Evolutionary conservation across 2,888 invertebrate species (phyloP), one percentile per base, ranked within the genome.

Genomic region (Andricus quercusramuli): DNA sequence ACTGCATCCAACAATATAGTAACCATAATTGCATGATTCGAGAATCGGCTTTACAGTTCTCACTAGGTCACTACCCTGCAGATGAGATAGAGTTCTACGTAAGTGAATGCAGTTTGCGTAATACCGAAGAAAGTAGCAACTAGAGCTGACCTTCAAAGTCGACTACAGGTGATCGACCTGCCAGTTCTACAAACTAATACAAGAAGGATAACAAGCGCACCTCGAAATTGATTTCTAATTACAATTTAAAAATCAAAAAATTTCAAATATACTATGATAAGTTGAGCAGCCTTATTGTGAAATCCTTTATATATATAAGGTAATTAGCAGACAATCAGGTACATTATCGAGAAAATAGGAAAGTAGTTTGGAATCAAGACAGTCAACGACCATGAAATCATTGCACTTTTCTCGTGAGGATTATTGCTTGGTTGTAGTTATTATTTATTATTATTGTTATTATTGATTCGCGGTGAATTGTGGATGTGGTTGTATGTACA

Each of bases 81-180:
- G 32, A 51, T 44, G 44, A 44, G 51, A 51, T 56, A 70, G 70
- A 70, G 70, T 70, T 70, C 44, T 51, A 20, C 70, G 70, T 56
- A 51, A 70, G 70, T 70, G 70, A 70, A 70, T 70, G 70, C 70
- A 70, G 51, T 70, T 70, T 51, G 51, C 70, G 51, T 70, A 56
- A 70, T 29, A 62, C 51, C 32, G 70, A 70, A 70, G 70, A 70
- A 70, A 70, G 70, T 70, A 56, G 29, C 51, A 25, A 62, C 59
- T 62, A 62, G 59, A 22, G 20, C 59, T 62, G 59, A 62, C 59
- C 59, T 62, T 62, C 59, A 62, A 22, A 62, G 25, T 25, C 13
- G 59, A 62, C 70, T 70, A 29, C 51, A 70, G 70, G 70, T 70
- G 51, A 70, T 70, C 51, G 70, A 70, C 70, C 51, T 70, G 29